A percentile compares a stretch with the other conserved stretches of the same genome.
These are phyloP conservation scores for Paramacrobiotus metropolitanus DNA, from an alignment of 1,140 invertebrate species.

Conservation along the genomic window DNA sequence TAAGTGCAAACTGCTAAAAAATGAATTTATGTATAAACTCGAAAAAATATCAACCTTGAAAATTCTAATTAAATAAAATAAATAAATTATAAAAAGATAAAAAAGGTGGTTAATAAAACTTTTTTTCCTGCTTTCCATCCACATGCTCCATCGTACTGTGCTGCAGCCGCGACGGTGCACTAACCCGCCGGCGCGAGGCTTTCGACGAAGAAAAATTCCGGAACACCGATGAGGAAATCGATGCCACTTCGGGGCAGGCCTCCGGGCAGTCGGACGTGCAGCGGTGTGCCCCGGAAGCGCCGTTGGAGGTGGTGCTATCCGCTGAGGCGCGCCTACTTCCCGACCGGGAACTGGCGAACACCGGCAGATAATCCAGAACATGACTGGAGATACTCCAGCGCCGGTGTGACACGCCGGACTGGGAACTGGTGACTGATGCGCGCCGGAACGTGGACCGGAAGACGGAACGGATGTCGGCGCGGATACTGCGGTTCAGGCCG, in stretches of 20 bases:
- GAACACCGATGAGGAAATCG: not conserved
- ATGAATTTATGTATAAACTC: too few relatives aligned
- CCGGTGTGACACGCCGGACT: not conserved
- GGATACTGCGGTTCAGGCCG: not conserved
- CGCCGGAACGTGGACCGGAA: not conserved
- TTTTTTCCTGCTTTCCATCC: too few relatives aligned
- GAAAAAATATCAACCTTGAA: too few relatives aligned
- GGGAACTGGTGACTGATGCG: not conserved
- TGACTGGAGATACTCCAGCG: conserved; percentile 4
- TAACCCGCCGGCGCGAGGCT: not conserved
- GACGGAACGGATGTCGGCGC: not conserved
- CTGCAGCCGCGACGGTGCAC: not conserved
- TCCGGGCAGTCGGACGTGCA: not conserved
- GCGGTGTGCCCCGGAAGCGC: too few relatives aligned
- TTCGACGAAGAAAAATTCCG: not conserved
- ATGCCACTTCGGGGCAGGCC: not conserved
- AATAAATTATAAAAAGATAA: too few relatives aligned
- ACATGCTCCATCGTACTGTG: not conserved
- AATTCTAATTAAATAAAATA: too few relatives aligned
- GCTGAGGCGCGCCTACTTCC: not conserved
- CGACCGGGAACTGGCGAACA: not conserved
- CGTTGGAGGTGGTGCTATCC: not conserved
- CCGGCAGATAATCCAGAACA: not conserved
- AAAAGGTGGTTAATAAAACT: too few relatives aligned
- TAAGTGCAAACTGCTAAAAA: too few relatives aligned